phyloP scores from a whole-genome alignment of 2,797 vertebrate species.

The Cuniculus paca region DNA sequence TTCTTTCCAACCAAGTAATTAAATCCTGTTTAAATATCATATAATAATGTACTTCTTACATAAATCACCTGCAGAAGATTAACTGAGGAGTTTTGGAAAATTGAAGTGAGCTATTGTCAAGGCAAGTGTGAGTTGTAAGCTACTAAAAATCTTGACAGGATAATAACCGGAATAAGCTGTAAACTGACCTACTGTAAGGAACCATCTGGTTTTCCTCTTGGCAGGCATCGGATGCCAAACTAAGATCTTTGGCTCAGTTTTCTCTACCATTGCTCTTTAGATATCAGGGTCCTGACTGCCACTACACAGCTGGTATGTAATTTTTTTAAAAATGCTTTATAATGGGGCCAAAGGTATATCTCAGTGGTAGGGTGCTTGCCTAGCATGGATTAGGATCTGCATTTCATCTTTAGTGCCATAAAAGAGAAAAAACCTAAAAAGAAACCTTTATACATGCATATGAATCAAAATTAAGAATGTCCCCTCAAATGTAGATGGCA shows the following conservation, averaged over 20 bases:
- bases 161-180: not conserved
- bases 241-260: constrained; percentile 15
- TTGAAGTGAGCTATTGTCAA: not conserved
- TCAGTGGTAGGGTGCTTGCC: not conserved
- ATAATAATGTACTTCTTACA: constrained; percentile 4
- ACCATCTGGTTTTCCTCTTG: constrained; percentile 42
- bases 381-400: not conserved
- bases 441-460: not conserved
- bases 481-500: not conserved
- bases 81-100: not conserved
- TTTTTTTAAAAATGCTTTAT: not conserved
- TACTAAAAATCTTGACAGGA: constrained; percentile 51
- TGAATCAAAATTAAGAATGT: not conserved
- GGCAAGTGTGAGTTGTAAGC: constrained; percentile 20
- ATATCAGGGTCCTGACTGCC: not conserved
- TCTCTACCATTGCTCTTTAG: not conserved
- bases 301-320: not conserved
- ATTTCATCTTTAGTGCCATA: not conserved
- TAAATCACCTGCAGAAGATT: constrained; percentile 38
- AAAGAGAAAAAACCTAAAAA: not conserved
- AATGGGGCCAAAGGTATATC: too few relatives aligned
- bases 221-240: not conserved
- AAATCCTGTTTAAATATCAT: constrained; percentile 25
- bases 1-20: not conserved
- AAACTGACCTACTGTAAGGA: not conserved